Evolutionary conservation across 2,797 vertebrate species (phyloP).

Genomic region (Dipus sagitta): DNA sequence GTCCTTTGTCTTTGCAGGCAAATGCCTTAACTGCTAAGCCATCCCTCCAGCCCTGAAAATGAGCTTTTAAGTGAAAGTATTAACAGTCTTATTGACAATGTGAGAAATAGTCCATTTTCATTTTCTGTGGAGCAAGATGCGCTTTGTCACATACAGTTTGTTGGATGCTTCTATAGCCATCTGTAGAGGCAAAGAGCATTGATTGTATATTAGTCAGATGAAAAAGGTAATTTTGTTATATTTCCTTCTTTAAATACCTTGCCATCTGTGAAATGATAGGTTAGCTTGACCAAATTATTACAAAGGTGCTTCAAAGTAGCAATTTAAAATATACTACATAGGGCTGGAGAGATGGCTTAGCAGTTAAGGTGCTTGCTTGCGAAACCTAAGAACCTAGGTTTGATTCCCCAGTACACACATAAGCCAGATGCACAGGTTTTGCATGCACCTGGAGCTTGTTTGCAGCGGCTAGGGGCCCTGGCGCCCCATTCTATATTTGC

Average conservation of each 20-base stretch:
- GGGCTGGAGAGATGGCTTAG: too few species aligned
- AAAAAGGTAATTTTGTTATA: conserved; percentile 83
- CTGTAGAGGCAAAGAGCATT: conserved; percentile 84
- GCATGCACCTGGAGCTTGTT: too few species aligned
- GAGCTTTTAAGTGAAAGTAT: conserved; percentile 63
- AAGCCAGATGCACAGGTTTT: too few species aligned
- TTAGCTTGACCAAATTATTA: conserved; percentile 73
- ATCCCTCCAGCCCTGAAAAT: neutral
- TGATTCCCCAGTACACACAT: too few species aligned
- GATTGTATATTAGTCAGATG: conserved; percentile 84
- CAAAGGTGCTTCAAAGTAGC: neutral
- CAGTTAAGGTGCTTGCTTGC: too few species aligned
- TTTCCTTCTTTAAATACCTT: conserved; percentile 80
- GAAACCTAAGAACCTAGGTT: too few species aligned
- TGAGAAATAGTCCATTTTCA: conserved; percentile 53
- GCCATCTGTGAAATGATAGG: conserved; percentile 62
- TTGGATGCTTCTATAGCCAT: conserved; percentile 85
- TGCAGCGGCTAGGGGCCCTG: too few species aligned
- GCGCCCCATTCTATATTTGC: too few species aligned
- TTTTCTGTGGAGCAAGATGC: conserved; percentile 80
- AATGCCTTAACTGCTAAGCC: too few species aligned
- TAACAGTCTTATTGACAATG: conserved; percentile 79
- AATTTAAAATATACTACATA: neutral
- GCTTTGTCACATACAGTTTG: conserved; percentile 81
- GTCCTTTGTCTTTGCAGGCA: too few species aligned